Evolutionary conservation across 2,113 vertebrate genomes (phyloP), one percentile per base, ranked within the genome.

Genomic region (Calyptomena viridis): DNA sequence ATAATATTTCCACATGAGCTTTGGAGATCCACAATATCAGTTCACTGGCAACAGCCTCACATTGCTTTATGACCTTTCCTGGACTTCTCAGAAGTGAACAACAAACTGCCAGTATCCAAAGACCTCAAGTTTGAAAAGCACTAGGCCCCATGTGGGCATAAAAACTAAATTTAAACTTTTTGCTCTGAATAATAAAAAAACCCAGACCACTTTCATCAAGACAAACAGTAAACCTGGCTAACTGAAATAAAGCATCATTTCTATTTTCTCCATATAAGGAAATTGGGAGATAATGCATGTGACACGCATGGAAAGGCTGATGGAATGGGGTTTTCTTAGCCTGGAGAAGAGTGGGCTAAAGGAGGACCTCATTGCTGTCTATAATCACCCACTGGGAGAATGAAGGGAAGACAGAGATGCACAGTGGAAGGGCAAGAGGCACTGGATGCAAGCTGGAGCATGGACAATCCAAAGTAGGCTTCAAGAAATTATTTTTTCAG

Each of bases 371-470:
- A 12, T 0, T 49, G 24, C 15, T 85, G 47, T 46, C 71, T n/a
- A 28, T 14, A 83, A 1, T 30, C 42, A 56, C 33, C n/a, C 17
- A 59, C 11, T 0, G 2, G 27, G 28, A 37, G 3, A 7, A 8
- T 33, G 15, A 81, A 67, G 27, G n/a, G 35, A 73, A 66, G 37
- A 74, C 1, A 1, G 19, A 81, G 31, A 30, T 1, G 17, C 23
- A 30, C 30, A 44, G 9, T 20, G n/a, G 23, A 74, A 92, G 28
- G 55, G 49, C 35, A 50, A 59, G 21, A 85, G n/a, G n/a, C 53
- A 87, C 50, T 5, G 20, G 50, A 69, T 30, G 14, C n/a, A 88
- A 63, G 28, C 20, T 56, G n/a, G 39, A 81, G 55, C 8, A 21
- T 0, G 33, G 33, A 18, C 25, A 82, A 75, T 24, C 23, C 47